These are phyloP conservation scores for Peromyscus attwateri DNA, from an alignment of 2,797 vertebrate genomes.

Conservation along the genomic window DNA sequence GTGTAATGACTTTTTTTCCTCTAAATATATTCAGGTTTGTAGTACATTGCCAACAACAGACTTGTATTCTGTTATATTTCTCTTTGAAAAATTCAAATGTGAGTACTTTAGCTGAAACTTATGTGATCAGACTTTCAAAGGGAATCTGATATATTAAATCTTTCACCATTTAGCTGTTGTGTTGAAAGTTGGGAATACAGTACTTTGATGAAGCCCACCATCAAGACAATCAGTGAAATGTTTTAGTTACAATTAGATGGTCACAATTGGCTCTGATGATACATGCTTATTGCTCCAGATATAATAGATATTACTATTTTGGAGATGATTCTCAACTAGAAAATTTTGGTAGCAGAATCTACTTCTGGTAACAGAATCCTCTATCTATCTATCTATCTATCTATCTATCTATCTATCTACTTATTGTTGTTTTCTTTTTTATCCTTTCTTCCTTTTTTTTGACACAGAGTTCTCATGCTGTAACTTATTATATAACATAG, in stretches of 20 bases:
- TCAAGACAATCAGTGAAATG: not conserved
- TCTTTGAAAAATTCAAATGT: not conserved
- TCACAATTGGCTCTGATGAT: not conserved
- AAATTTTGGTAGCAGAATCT: not conserved
- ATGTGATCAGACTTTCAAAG: not conserved
- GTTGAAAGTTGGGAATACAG: not conserved
- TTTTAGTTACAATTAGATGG: not conserved
- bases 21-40: not conserved
- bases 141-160: not conserved
- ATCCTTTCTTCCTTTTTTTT: not conserved
- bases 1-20: not conserved
- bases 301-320: not conserved
- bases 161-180: not conserved
- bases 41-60: not conserved
- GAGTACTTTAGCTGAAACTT: not conserved
- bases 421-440: not conserved
- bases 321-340: not conserved
- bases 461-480: not conserved
- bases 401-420: not conserved
- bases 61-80: not conserved
- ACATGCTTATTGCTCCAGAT: not conserved
- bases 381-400: not conserved
- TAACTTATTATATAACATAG: not conserved
- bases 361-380: not conserved
- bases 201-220: not conserved